Evolutionary conservation across 1,140 invertebrate genomes (phyloP).

Genomic region (Paralvinella palmiformis): DNA sequence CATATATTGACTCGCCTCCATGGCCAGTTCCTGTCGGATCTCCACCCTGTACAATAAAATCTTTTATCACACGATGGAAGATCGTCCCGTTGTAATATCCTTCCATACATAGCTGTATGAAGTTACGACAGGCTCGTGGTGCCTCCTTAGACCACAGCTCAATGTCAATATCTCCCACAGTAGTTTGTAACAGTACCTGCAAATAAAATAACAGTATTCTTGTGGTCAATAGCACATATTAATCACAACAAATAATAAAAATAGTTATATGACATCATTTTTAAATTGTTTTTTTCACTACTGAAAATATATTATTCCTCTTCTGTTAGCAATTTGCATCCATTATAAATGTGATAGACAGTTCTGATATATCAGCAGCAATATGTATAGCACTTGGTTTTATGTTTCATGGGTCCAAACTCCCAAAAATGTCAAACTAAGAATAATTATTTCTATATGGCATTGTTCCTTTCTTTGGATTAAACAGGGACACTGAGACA

Average conservation of each 20-base stretch:
- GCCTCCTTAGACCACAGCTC: slow-evolving; percentile 97
- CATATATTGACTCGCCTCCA: slow-evolving; percentile 92
- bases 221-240: too few species aligned
- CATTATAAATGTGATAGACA: not conserved
- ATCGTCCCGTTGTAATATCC: slow-evolving; percentile 90
- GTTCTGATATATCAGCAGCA: not conserved
- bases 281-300: not conserved
- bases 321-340: not conserved
- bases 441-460: too few species aligned
- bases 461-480: too few species aligned
- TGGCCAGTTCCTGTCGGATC: slow-evolving; percentile 81
- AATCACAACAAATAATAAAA: too few species aligned
- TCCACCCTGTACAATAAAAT: slow-evolving; percentile 92
- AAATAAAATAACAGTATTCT: not conserved
- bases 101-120: slow-evolving; percentile 94
- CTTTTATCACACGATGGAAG: slow-evolving; percentile 85
- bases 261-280: not conserved
- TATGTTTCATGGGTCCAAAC: too few species aligned
- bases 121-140: slow-evolving; percentile 92
- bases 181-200: slow-evolving; percentile 86
- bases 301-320: not conserved
- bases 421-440: too few species aligned
- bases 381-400: too few species aligned
- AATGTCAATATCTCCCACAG: slow-evolving; percentile 93
- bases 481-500: too few species aligned